Percentiles rank a stretch among this genome's conserved stretches.
Conservation (phyloP, 2,113 vertebrate genomes). For the Cynopterus brachyotis region DNA sequence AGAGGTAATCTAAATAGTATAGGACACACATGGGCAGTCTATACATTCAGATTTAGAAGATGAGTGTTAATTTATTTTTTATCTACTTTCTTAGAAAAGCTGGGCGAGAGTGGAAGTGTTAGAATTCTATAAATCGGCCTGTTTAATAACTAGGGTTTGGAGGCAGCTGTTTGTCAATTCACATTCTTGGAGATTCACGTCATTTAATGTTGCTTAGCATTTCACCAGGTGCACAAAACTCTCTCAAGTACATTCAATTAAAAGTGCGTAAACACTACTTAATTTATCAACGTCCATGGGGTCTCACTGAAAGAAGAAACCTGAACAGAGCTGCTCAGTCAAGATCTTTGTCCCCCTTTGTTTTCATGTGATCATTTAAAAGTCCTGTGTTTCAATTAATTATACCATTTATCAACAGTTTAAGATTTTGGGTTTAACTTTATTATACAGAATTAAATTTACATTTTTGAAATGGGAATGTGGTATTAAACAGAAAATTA, state of each 20-base stretch:
- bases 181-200: neutral
- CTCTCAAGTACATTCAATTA: conserved; percentile 9
- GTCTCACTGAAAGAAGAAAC: neutral
- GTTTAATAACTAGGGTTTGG: neutral
- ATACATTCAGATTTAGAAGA: conserved; percentile 36
- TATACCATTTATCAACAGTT: neutral
- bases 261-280: neutral
- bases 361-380: neutral
- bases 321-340: neutral
- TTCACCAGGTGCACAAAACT: neutral
- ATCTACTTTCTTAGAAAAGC: neutral
- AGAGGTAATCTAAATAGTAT: neutral
- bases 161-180: conserved; percentile 42
- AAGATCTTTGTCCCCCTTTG: neutral
- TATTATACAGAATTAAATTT: neutral
- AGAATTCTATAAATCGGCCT: conserved; percentile 23
- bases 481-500: neutral
- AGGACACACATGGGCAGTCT: neutral
- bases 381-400: neutral
- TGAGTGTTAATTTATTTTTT: conserved; percentile 48
- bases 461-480: neutral
- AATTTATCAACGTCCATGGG: neutral
- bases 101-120: neutral
- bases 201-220: conserved; percentile 6
- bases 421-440: neutral